These are phyloP conservation scores for Meteorus sp. DNA, from an alignment of 1,140 invertebrate species.

Conservation along the genomic window DNA sequence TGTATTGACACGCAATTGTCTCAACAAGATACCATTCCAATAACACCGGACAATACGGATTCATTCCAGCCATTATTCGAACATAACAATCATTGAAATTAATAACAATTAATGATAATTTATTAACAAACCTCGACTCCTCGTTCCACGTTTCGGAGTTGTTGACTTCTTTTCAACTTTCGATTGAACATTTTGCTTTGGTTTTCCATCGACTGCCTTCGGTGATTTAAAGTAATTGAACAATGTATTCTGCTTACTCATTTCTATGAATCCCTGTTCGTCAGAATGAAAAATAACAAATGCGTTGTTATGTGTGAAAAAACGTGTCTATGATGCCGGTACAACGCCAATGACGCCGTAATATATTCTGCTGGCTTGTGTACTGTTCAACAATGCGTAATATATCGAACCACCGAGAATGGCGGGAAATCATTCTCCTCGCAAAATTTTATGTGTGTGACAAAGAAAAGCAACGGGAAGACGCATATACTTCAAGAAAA, in stretches of 20 bases:
- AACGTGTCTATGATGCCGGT: not conserved
- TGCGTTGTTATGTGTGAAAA: not conserved
- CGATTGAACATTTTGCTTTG: not conserved
- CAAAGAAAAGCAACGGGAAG: too few species aligned
- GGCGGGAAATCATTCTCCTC: not conserved
- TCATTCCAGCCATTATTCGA: not conserved
- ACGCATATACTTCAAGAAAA: too few species aligned
- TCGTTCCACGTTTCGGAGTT: constrained; percentile 44
- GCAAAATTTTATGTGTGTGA: not conserved
- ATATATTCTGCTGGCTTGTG: not conserved
- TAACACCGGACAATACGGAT: not conserved
- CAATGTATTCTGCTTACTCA: constrained; percentile 17
- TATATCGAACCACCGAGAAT: not conserved
- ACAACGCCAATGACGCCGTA: not conserved
- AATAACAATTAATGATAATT: constrained; percentile 11
- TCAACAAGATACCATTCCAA: not conserved
- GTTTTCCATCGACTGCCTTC: constrained; percentile 24
- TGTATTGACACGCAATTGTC: not conserved
- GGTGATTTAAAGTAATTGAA: constrained; percentile 17
- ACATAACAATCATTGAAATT: not conserved
- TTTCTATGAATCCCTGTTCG: too few species aligned
- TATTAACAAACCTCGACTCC: constrained; percentile 22
- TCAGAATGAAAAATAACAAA: not conserved
- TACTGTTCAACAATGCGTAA: not conserved
- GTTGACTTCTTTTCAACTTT: constrained; percentile 25